Percentiles rank a stretch among this genome's conserved stretches.
Evolutionary conservation across 2,888 invertebrate species (phyloP).

Genomic region (Hydropsyche betteni): DNA sequence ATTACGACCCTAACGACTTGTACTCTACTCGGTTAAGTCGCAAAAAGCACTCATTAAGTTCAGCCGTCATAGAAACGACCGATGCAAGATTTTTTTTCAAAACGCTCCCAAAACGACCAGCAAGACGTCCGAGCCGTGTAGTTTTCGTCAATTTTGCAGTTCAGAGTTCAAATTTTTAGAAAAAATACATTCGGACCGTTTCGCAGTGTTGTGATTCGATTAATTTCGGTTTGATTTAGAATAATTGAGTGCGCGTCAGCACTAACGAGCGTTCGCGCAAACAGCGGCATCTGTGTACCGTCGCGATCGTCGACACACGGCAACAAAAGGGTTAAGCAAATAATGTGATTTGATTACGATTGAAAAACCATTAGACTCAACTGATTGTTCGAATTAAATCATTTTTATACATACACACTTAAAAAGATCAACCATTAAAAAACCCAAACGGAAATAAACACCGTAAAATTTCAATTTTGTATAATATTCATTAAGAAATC

Average conservation of each 20-base stretch:
- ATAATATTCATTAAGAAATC: too few relatives aligned
- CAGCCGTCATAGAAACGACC: slow-evolving; percentile 14
- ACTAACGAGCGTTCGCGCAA: neutral
- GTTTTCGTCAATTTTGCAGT: neutral
- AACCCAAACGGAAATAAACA: too few relatives aligned
- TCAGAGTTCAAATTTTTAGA: neutral
- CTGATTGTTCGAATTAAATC: too few relatives aligned
- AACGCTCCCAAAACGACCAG: too few relatives aligned
- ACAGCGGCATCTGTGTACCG: neutral
- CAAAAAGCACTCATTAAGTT: slow-evolving; percentile 24
- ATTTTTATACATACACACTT: too few relatives aligned
- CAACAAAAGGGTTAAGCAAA: neutral
- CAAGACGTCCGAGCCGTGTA: neutral
- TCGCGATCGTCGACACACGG: neutral
- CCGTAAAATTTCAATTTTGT: too few relatives aligned
- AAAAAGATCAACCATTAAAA: too few relatives aligned
- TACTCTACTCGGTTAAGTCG: neutral
- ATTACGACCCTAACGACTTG: slow-evolving; percentile 13
- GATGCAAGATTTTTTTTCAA: too few relatives aligned
- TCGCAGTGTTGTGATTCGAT: too few relatives aligned
- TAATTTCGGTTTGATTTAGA: neutral
- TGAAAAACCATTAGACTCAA: too few relatives aligned
- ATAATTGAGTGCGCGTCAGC: slow-evolving; percentile 4
- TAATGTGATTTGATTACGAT: neutral
- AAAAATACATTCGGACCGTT: neutral